phyloP scores from a whole-genome alignment of 2,113 vertebrate species.

The Erinaceus europaeus region DNA sequence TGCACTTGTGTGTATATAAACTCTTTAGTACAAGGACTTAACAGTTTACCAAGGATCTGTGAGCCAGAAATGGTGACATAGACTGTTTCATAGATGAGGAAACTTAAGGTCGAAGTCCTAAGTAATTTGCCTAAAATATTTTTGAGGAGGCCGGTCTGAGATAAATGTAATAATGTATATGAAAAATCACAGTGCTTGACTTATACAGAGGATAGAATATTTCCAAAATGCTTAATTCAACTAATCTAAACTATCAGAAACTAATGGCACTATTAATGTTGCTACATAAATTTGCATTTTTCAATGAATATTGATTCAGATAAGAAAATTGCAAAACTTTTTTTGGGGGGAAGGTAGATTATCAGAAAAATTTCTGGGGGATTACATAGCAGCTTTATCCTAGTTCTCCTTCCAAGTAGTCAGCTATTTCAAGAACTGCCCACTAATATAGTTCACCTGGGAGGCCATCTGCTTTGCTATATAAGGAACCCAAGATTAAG shows the following conservation, averaged over 20 bases:
- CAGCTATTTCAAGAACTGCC: not conserved
- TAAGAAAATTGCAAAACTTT: not conserved
- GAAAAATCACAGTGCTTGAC: not conserved
- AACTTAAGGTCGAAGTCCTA: not conserved
- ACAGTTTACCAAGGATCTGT: not conserved
- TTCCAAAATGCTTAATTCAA: constrained; percentile 17
- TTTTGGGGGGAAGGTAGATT: not conserved
- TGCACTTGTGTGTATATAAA: not conserved
- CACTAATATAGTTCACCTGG: too few species aligned
- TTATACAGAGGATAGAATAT: not conserved
- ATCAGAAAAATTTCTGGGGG: constrained; percentile 1
- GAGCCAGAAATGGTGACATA: not conserved
- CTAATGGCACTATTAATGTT: too few species aligned
- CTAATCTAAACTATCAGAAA: not conserved
- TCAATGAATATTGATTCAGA: too few species aligned
- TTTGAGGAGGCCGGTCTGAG: not conserved
- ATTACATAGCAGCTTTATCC: not conserved
- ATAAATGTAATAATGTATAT: not conserved
- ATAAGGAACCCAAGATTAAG: too few species aligned
- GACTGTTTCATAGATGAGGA: not conserved
- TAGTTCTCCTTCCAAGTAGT: not conserved
- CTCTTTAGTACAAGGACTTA: not conserved
- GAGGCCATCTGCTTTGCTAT: too few species aligned
- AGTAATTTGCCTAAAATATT: not conserved
- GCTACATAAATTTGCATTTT: too few species aligned